Evolutionary conservation across 2,888 invertebrate genomes (phyloP).

Genomic region (Drosophila hamatofila): DNA sequence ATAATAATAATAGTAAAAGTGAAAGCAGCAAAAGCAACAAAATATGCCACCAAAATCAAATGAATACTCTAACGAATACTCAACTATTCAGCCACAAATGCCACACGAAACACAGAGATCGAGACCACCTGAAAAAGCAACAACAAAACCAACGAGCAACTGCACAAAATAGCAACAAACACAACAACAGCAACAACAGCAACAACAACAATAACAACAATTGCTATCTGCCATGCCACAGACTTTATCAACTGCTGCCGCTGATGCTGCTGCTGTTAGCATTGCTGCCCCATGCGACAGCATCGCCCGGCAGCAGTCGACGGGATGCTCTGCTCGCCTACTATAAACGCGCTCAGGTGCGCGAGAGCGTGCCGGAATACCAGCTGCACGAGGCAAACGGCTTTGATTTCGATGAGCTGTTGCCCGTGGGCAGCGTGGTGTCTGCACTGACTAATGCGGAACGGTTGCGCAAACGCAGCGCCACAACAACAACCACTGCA

Average conservation of each 20-base stretch:
- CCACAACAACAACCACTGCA: constrained; percentile 43
- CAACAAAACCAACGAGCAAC: constrained; percentile 74
- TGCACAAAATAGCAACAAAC: constrained; percentile 45
- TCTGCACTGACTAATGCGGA: constrained; percentile 62
- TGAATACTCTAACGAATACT: constrained; percentile 57
- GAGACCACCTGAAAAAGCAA: constrained; percentile 73
- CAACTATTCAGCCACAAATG: constrained; percentile 52
- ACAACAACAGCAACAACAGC: constrained; percentile 20
- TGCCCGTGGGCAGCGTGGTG: constrained; percentile 68
- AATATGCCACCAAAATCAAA: constrained; percentile 77
- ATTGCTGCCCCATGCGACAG: constrained; percentile 24
- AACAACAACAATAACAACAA: constrained; percentile 26
- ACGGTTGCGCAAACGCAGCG: constrained; percentile 67
- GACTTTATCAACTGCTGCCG: constrained; percentile 46
- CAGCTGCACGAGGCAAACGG: constrained; percentile 55
- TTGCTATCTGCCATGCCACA: constrained; percentile 44
- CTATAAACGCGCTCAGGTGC: constrained; percentile 76
- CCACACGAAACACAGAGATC: constrained; percentile 66
- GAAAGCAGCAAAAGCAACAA: constrained; percentile 62
- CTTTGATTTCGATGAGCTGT: constrained; percentile 72
- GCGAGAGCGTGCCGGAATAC: constrained; percentile 54
- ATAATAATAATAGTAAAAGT: constrained; percentile 24
- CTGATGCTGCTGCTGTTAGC: constrained; percentile 45
- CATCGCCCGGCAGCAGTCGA: constrained; percentile 50
- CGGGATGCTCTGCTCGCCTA: constrained; percentile 75